These are phyloP conservation scores for roundworm (Caenorhabditis elegans) DNA, from an alignment of 1,140 invertebrate species.

Conservation along the genomic window DNA sequence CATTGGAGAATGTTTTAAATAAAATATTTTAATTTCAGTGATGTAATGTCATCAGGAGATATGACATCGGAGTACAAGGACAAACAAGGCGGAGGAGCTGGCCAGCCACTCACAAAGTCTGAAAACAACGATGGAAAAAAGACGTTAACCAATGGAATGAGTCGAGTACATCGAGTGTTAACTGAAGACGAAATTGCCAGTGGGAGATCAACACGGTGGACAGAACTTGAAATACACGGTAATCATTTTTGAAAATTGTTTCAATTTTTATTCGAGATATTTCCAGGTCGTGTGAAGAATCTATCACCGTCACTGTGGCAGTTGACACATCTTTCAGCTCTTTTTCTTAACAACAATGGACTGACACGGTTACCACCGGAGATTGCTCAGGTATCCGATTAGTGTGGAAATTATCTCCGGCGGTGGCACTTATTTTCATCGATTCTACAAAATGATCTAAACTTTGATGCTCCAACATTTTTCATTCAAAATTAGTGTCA, in stretches of 20 bases:
- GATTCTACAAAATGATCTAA: too few species aligned
- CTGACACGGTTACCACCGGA: conserved; percentile 54
- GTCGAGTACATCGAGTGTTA: conserved; percentile 44
- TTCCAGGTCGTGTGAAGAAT: conserved; percentile 53
- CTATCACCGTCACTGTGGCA: conserved; percentile 51
- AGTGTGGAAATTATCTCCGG: too few species aligned
- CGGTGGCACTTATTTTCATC: too few species aligned
- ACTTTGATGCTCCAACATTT: too few species aligned
- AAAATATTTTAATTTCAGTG: not conserved
- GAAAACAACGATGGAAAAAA: conserved; percentile 46
- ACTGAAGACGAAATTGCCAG: conserved; percentile 39
- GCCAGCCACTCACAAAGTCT: conserved; percentile 26
- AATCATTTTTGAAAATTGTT: too few species aligned
- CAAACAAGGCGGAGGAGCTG: conserved; percentile 22
- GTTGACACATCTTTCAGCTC: conserved; percentile 57
- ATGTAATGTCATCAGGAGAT: not conserved
- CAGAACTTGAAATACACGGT: conserved; percentile 51
- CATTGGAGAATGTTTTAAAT: too few species aligned
- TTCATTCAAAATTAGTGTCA: too few species aligned
- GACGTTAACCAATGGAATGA: conserved; percentile 31
- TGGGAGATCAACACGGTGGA: conserved; percentile 45
- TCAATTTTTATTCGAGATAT: not conserved
- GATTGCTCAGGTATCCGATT: conserved; percentile 50
- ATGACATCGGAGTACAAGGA: conserved; percentile 39
- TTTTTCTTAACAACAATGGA: conserved; percentile 58